Percentiles rank a stretch among this genome's conserved stretches.
Evolutionary conservation across 2,888 invertebrate species (phyloP).

Genomic region (Ophion slaviceki): DNA sequence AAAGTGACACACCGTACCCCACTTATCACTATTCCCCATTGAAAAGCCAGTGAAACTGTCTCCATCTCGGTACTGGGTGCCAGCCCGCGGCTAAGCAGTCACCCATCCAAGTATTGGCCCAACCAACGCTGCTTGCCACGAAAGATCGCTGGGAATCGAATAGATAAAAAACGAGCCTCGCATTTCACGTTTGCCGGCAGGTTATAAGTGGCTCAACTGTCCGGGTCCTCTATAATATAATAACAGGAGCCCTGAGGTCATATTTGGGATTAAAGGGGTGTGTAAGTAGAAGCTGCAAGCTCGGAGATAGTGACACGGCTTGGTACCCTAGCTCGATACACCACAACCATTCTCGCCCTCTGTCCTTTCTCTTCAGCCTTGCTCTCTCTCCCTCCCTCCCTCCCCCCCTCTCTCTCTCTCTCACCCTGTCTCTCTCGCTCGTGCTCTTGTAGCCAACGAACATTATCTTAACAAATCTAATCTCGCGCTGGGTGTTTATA

Average conservation of each 20-base stretch:
- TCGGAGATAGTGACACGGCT: conserved; percentile 72
- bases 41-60: too few relatives aligned
- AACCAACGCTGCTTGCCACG: too few relatives aligned
- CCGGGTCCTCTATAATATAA: conserved; percentile 53
- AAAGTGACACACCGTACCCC: too few relatives aligned
- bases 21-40: too few relatives aligned
- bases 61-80: too few relatives aligned
- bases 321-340: conserved; percentile 71
- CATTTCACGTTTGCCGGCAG: conserved; percentile 9
- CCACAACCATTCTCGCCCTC: conserved; percentile 49
- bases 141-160: too few relatives aligned
- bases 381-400: conserved; percentile 44
- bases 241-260: conserved; percentile 73
- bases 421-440: conserved; percentile 39
- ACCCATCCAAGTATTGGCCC: too few relatives aligned
- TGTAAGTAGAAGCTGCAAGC: conserved; percentile 74
- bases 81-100: too few relatives aligned
- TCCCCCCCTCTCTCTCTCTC: conserved; percentile 26
- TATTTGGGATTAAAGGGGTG: conserved; percentile 80
- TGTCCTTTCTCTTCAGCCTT: background rate
- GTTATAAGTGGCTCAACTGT: conserved; percentile 30
- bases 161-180: background rate
- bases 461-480: conserved; percentile 84
- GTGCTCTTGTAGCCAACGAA: conserved; percentile 61
- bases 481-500: conserved; percentile 83